Percentiles rank a stretch among this genome's conserved stretches.
Evolutionary conservation across 2,797 vertebrate genomes (phyloP).

Genomic region (Halcyon chelicuti): DNA sequence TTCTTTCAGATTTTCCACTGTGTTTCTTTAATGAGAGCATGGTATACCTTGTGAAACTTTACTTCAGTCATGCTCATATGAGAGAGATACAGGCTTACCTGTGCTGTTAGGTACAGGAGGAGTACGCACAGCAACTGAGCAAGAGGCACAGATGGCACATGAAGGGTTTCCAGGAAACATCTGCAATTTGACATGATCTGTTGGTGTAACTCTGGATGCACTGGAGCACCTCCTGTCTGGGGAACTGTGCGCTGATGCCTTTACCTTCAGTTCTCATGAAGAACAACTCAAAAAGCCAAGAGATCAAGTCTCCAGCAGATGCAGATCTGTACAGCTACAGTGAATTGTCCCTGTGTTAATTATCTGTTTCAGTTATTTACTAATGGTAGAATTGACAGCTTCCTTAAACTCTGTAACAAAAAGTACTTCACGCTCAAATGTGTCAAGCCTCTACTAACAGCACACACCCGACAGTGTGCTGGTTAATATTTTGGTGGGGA

Average conservation of each 20-base stretch:
- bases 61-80: neutral
- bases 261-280: neutral
- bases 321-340: neutral
- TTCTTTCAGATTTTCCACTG: constrained; percentile 50
- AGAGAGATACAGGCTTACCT: neutral
- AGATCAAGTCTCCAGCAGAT: neutral
- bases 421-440: neutral
- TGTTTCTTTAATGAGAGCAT: constrained; percentile 26
- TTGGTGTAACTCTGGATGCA: neutral
- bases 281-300: neutral
- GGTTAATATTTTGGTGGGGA: neutral
- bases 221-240: neutral
- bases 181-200: neutral
- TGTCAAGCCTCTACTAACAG: neutral
- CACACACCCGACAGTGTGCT: neutral
- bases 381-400: neutral
- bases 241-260: neutral
- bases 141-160: neutral
- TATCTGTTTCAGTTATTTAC: neutral
- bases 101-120: constrained; percentile 5
- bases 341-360: neutral
- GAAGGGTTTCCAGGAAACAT: constrained; percentile 32
- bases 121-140: neutral
- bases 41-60: constrained; percentile 13
- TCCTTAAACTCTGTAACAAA: neutral